These are phyloP conservation scores for Callithrix jacchus DNA, from an alignment of 2,113 vertebrate species.

Conservation along the genomic window DNA sequence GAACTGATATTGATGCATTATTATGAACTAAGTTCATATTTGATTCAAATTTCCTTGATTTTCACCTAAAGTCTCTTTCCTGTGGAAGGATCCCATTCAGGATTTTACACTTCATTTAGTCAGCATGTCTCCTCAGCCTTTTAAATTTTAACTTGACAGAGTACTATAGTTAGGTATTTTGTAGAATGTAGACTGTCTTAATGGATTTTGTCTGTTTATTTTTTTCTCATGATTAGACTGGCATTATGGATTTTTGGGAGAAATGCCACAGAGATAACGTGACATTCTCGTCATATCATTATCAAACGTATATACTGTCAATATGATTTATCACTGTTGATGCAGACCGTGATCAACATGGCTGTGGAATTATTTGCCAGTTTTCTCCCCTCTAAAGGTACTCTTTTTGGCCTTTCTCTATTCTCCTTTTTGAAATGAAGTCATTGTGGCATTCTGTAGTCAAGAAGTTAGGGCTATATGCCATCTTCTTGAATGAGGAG, in stretches of 20 bases:
- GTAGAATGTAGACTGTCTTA: background rate
- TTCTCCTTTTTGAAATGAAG: background rate
- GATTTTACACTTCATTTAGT: background rate
- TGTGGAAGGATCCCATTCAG: background rate
- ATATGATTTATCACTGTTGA: background rate
- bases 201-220: background rate
- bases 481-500: background rate
- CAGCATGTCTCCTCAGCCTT: background rate
- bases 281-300: background rate
- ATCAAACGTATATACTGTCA: background rate
- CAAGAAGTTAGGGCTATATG: background rate
- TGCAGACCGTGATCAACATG: background rate
- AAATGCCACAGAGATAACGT: background rate
- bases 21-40: background rate
- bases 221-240: background rate
- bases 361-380: background rate
- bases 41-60: background rate
- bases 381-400: background rate
- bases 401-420: background rate
- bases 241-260: background rate
- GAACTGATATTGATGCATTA: background rate
- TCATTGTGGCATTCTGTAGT: accelerated
- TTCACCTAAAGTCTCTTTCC: background rate
- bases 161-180: background rate
- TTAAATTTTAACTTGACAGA: background rate